phyloP scores from a whole-genome alignment of 2,113 vertebrate species.

The Synchiropus splendidus region DNA sequence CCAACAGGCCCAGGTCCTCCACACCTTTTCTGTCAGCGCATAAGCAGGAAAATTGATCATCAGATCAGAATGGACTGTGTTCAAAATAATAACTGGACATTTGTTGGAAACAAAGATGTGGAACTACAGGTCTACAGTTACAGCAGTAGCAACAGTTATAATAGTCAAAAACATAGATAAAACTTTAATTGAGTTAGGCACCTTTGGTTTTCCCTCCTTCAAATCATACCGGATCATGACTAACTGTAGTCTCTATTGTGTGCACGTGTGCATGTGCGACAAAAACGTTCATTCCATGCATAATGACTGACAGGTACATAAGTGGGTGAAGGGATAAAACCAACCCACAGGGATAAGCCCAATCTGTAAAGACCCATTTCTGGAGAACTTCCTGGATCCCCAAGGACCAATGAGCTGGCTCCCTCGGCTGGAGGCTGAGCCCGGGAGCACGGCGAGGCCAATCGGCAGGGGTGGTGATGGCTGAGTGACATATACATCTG shows the following conservation, averaged over 20 bases:
- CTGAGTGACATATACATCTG: slow-evolving; percentile 64
- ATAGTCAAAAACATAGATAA: too few relatives aligned
- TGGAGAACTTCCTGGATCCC: slow-evolving; percentile 55
- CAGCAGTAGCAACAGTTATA: too few relatives aligned
- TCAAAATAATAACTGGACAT: too few relatives aligned
- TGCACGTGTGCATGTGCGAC: slow-evolving; percentile 11
- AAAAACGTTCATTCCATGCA: slow-evolving; percentile 28
- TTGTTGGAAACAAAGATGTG: too few relatives aligned
- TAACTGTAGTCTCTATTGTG: slow-evolving; percentile 10
- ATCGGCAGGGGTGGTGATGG: slow-evolving; percentile 50
- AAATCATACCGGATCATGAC: too few relatives aligned
- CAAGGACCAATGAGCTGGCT: slow-evolving; percentile 62
- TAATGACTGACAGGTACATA: slow-evolving; percentile 63
- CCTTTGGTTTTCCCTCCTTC: too few relatives aligned
- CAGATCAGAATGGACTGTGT: too few relatives aligned
- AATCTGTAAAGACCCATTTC: slow-evolving; percentile 52
- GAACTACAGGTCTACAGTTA: too few relatives aligned
- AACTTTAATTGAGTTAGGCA: too few relatives aligned
- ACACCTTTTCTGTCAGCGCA: too few relatives aligned
- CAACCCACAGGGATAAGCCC: slow-evolving; percentile 49
- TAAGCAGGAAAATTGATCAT: too few relatives aligned
- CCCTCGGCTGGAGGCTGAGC: slow-evolving; percentile 48
- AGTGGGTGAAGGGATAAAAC: slow-evolving; percentile 52
- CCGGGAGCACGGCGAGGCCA: slow-evolving; percentile 51
- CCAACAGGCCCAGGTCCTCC: too few relatives aligned